Evolutionary conservation across 2,797 vertebrate genomes (phyloP), one percentile per base, ranked within the genome.

Genomic region (Luscinia megarhynchos): DNA sequence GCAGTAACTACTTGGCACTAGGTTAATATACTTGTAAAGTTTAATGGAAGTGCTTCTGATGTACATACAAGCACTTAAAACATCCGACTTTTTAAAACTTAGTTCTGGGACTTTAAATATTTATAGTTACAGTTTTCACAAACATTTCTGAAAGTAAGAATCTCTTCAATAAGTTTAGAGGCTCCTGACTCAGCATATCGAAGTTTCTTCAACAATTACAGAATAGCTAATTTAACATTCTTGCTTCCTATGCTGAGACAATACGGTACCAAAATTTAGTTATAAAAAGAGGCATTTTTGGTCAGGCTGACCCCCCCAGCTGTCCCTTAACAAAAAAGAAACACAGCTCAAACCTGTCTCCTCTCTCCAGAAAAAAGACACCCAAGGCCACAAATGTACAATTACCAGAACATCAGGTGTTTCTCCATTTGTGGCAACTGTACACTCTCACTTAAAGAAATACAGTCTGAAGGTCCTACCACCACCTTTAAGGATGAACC

Each of bases 1-100:
- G 98, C 96, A 98, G 97, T 97, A 98, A 98, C 97, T 98, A 97
- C 98, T 98, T 98, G 98, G 98, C 98, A 98, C 98, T 97, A 97
- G 95, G 98, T 98, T 98, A 97, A 97, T 89, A 89, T 96, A 97
- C 94, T 97, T 97, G 96, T 95, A 95, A 98, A 97, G 94, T 96
- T 96, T 97, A 97, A 97, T 96, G 96, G 95, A 98, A 98, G 97
- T 97, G 97, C 97, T 98, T 98, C 97, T 92, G 97, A 97, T 97
- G 96, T 97, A 97, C 95, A 96, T 80, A 96, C 95, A 91, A 96
- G 95, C 96, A 96, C 97, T 97, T 96, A 86, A 96, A 98, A 97
- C 93, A 97, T 95, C 96, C 97, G 81, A 96, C 93, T 97, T 97
- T 73, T 96, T 69, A 96, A 90, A 96, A 96, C 95, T 87, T 95